Base-by-base conservation (phyloP, 2,888 invertebrate species). In the Rutpela maculata region DNA sequence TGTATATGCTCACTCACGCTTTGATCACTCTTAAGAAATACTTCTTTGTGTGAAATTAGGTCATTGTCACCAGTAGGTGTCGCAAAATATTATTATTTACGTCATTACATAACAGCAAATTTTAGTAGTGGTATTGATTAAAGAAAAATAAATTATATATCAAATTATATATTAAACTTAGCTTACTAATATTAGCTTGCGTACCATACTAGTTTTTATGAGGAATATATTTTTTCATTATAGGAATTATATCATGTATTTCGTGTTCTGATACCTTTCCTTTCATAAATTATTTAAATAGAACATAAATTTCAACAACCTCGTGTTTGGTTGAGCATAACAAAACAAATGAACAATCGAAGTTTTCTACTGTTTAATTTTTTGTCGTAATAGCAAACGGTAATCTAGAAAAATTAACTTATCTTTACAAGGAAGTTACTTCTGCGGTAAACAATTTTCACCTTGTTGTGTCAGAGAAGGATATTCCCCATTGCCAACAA, bases 281-380 rank as follows among this genome's bases (percentile, higher is more conserved):
- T n/a, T 19, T 15, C 11, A 15, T 26, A 60, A n/a, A 26, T 60
- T 31, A 59, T 59, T 22, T 63, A 63, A 68, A 22, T n/a, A 31
- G 35, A 57, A 69, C 69, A 38, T 62, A 31, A 69, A 35, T 65
- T 65, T 43, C 31, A 65, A 17, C 17, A 69, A 35, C 57, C 69
- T 69, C 69, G 57, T 57, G 57, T 69, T 31, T 35, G 26, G 15
- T 59, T 57, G 31, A 68, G 31, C 55, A 31, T 31, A 55, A 68
- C 68, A 50, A 50, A 50, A 50, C 50, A 50, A 50, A 50, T 50
- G 50, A 56, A 26, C 56, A 68, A 35, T 63, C 15, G 12, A 5
- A 62, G 11, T 62, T 65, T 18, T 17, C 43, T 22, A 43, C 43
- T 18, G 15, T 65, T 65, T 22, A 10, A 43, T 50, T 43, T 19